Conservation (phyloP, 2,888 invertebrate species). For the Agriotes lineatus region DNA sequence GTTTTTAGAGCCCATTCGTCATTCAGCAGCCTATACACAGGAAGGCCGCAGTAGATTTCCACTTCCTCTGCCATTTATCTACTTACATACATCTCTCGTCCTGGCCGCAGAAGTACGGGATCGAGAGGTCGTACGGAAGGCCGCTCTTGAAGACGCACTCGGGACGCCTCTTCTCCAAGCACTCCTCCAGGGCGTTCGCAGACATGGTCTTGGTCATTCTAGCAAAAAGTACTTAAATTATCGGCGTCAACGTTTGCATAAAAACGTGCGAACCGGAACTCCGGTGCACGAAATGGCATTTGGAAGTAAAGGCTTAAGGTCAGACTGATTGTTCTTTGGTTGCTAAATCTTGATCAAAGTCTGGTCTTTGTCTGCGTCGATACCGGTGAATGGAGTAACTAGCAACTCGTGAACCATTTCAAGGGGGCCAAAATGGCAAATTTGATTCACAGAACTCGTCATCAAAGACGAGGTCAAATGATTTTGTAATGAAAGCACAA, state of each 20-base stretch:
- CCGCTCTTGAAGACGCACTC: conserved; percentile 65
- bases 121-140: conserved; percentile 66
- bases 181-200: conserved; percentile 49
- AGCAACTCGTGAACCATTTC: no score
- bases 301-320: conserved; percentile 4
- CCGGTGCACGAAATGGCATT: conserved; percentile 13
- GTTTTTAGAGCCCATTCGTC: conserved; percentile 69
- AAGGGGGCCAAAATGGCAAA: no score
- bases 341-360: background rate
- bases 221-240: conserved; percentile 29
- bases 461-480: no score
- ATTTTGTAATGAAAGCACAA: no score
- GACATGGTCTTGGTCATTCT: conserved; percentile 19
- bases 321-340: background rate
- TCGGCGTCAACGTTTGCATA: background rate
- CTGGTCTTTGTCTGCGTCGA: no score
- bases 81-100: conserved; percentile 71
- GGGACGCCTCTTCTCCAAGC: conserved; percentile 61
- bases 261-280: background rate
- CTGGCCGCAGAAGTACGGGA: conserved; percentile 76
- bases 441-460: no score
- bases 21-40: conserved; percentile 66
- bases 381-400: no score
- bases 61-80: conserved; percentile 10
- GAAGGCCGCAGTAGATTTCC: background rate